Evolutionary conservation across 1,140 invertebrate genomes (phyloP).

Genomic region (Palaemon carinicauda): DNA sequence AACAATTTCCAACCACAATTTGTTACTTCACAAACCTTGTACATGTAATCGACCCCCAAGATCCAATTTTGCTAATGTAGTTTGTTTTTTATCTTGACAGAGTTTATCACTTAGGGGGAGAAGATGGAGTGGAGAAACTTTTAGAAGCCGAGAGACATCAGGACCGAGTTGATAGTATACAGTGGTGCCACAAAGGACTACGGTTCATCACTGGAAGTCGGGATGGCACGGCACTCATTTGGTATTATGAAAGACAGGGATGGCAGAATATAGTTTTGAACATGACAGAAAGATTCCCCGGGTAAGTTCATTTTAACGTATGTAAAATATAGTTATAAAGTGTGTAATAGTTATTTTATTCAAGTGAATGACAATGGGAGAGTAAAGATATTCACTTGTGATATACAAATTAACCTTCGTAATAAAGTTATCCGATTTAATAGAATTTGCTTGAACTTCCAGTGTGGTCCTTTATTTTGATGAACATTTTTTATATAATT

Average conservation of each 20-base stretch:
- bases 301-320: constrained; percentile 38
- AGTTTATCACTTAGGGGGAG: constrained; percentile 84
- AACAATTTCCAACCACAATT: too few relatives aligned
- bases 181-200: constrained; percentile 88
- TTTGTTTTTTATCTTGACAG: constrained; percentile 41
- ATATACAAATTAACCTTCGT: too few relatives aligned
- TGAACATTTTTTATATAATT: too few relatives aligned
- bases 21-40: too few relatives aligned
- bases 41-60: too few relatives aligned
- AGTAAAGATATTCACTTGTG: too few relatives aligned
- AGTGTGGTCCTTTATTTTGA: too few relatives aligned
- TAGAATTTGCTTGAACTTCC: too few relatives aligned
- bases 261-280: constrained; percentile 83
- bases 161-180: constrained; percentile 95
- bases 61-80: not conserved
- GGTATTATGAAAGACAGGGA: constrained; percentile 88
- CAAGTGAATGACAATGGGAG: too few relatives aligned
- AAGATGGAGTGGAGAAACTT: constrained; percentile 77
- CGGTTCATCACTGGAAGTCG: constrained; percentile 94
- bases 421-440: too few relatives aligned
- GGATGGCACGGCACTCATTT: constrained; percentile 94
- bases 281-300: constrained; percentile 69
- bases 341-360: too few relatives aligned
- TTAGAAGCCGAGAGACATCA: constrained; percentile 88
- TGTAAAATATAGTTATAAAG: not conserved